Evolutionary conservation across 1,140 invertebrate species (phyloP), one percentile per base, ranked within the genome.

Genomic region (Drosophila micromelanica): DNA sequence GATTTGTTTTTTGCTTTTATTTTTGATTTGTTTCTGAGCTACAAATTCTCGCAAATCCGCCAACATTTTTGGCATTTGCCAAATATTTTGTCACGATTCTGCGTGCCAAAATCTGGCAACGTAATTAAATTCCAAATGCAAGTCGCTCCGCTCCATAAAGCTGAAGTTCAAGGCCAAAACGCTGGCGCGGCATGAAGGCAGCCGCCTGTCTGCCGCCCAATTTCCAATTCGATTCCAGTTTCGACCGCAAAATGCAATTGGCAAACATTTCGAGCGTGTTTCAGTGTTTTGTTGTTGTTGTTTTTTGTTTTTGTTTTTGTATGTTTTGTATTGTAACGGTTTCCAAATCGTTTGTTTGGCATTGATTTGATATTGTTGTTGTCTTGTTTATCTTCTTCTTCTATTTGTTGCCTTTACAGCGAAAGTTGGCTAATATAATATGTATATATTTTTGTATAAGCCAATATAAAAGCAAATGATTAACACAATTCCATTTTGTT

Each of bases 81-180:
- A 59, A 86, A 80, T 77, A 70, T 72, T 77, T 86, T 77, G 80
- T 86, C 80, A 86, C 80, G 81, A 85, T 80, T 86, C 56, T 70
- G 63, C 64, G 81, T 84, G 81, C 81, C 77, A 86, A 73, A 68
- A 67, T 62, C 49, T 45, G 27, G 32, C 37, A 64, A 73, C 43
- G 55, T 64, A 64, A 81, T 73, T 78, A 81, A 78, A 80, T 81
- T 42, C 40, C 60, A 46, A 70, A 54, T 46, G 55, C 57, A 40
- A 45, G 49, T 55, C 61, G 38, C 71, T 43, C 55, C 45, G 20
- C 46, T 38, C 20, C 35, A 12, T n/a, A 20, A 45, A 49, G 55
- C 49, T 77, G 81, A 85, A 85, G 80, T 86, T 85, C 80, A 85
- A 85, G 81, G 80, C 56, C 68, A 37, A 27, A 11, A 69, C 68